Evolutionary conservation across 1,140 invertebrate genomes (phyloP).

Genomic region (Lordiphosa mommai): DNA sequence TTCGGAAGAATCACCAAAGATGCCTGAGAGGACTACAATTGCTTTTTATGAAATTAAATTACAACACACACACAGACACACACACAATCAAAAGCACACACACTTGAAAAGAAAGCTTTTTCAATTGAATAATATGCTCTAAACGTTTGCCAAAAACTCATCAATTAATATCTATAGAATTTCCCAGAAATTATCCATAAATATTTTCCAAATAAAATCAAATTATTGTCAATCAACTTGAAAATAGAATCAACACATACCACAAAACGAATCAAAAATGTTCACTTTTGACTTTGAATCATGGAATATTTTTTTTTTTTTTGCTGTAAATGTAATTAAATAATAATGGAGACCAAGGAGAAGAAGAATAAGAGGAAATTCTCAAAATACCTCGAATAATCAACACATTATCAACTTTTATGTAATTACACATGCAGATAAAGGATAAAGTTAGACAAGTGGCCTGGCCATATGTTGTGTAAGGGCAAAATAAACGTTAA

Average conservation of each 20-base stretch:
- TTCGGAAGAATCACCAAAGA: not conserved
- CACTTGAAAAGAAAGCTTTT: slow-evolving; percentile 7
- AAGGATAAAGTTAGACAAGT: slow-evolving; percentile 5
- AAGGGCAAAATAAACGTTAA: not conserved
- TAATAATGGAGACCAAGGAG: slow-evolving; percentile 47
- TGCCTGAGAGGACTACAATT: slow-evolving; percentile 46
- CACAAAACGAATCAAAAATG: slow-evolving; percentile 11
- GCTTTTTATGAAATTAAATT: slow-evolving; percentile 75
- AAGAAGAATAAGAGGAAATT: slow-evolving; percentile 31
- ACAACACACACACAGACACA: slow-evolving; percentile 48
- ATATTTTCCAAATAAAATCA: not conserved
- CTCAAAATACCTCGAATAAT: slow-evolving; percentile 68
- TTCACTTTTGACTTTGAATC: slow-evolving; percentile 12
- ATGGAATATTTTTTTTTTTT: slow-evolving; percentile 31
- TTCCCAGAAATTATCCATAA: slow-evolving; percentile 28
- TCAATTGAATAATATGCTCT: slow-evolving; percentile 1
- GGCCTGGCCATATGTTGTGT: not conserved
- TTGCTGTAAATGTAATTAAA: slow-evolving; percentile 63
- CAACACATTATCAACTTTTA: slow-evolving; percentile 73
- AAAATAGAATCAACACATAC: slow-evolving; percentile 32
- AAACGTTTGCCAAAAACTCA: slow-evolving; percentile 13
- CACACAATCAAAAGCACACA: slow-evolving; percentile 17
- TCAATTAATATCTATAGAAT: slow-evolving; percentile 36
- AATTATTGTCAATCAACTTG: slow-evolving; percentile 1
- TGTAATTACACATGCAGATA: slow-evolving; percentile 58